Percentiles rank a stretch among this genome's conserved stretches.
Evolutionary conservation across 2,888 invertebrate species (phyloP).

Genomic region (Phania funesta): DNA sequence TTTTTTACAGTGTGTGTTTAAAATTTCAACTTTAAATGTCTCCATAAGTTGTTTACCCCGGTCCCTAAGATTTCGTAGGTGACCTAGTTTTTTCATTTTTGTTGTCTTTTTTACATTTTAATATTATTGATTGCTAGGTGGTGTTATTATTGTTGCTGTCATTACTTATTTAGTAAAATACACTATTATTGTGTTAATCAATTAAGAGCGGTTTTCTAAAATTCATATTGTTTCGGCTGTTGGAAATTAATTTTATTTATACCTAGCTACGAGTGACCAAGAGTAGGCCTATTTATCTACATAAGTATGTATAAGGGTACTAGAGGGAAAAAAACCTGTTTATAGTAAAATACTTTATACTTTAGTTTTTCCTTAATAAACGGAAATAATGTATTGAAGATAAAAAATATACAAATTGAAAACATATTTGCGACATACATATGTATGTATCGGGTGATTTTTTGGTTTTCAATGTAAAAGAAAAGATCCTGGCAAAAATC

Average conservation of each 20-base stretch:
- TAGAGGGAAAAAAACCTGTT: neutral
- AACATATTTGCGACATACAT: no score
- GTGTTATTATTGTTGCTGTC: slow-evolving; percentile 22
- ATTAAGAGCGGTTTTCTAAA: slow-evolving; percentile 47
- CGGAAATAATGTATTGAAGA: neutral
- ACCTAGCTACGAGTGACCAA: neutral
- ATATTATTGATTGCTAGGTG: slow-evolving; percentile 57
- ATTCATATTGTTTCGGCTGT: neutral
- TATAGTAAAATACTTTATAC: neutral
- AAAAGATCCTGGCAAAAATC: no score
- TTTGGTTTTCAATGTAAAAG: no score
- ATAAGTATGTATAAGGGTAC: no score
- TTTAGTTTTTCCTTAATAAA: neutral
- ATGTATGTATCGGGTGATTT: no score
- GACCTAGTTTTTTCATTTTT: slow-evolving; percentile 50
- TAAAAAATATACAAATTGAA: no score
- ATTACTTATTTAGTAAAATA: slow-evolving; percentile 10
- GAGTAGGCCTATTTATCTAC: neutral
- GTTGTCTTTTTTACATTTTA: slow-evolving; percentile 42
- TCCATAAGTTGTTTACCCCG: slow-evolving; percentile 56
- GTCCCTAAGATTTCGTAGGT: slow-evolving; percentile 49
- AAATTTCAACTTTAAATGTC: slow-evolving; percentile 26
- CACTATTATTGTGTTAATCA: slow-evolving; percentile 57
- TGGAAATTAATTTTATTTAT: neutral
- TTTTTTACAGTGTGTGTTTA: neutral